Percentiles rank a stretch among this genome's conserved stretches.
Conservation (phyloP, 2,797 vertebrate genomes). For the Heliangelus exortis region DNA sequence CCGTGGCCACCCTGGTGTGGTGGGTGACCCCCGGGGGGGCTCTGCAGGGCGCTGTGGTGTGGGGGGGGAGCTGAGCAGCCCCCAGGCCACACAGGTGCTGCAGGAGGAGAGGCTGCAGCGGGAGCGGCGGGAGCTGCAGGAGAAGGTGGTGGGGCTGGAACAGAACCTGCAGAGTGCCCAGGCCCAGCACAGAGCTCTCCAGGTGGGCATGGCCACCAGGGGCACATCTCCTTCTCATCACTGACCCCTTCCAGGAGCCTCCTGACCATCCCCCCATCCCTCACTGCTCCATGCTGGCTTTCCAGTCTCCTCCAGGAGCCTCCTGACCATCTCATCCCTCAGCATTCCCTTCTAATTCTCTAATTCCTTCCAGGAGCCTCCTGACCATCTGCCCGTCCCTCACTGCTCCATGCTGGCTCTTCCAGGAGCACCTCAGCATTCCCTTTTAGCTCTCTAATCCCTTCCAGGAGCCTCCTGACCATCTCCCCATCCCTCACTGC, state of each 20-base stretch:
- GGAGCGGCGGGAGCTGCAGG: conserved; percentile 81
- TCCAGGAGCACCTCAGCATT: no score
- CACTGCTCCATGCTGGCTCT: no score
- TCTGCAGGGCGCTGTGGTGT: conserved; percentile 78
- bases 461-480: no score
- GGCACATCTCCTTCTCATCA: no score
- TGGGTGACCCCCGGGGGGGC: not conserved
- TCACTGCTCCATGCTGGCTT: no score
- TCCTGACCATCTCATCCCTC: no score
- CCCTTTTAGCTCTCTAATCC: no score
- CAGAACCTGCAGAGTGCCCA: conserved; percentile 78
- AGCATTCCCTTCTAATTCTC: not conserved
- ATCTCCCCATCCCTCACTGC: no score
- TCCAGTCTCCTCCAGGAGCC: no score
- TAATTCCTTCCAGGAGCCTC: conserved; percentile 76
- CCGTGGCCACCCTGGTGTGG: not conserved
- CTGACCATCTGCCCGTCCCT: no score
- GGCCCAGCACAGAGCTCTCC: conserved; percentile 78
- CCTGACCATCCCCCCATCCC: no score
- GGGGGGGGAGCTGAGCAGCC: conserved; percentile 75
- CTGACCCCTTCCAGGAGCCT: no score
- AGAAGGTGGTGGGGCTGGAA: conserved; percentile 84
- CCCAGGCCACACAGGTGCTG: conserved; percentile 83
- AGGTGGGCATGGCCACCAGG: conserved; percentile 73
- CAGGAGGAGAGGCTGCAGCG: conserved; percentile 85